phyloP scores from a whole-genome alignment of 2,797 vertebrate genomes.

The Fringilla coelebs region DNA sequence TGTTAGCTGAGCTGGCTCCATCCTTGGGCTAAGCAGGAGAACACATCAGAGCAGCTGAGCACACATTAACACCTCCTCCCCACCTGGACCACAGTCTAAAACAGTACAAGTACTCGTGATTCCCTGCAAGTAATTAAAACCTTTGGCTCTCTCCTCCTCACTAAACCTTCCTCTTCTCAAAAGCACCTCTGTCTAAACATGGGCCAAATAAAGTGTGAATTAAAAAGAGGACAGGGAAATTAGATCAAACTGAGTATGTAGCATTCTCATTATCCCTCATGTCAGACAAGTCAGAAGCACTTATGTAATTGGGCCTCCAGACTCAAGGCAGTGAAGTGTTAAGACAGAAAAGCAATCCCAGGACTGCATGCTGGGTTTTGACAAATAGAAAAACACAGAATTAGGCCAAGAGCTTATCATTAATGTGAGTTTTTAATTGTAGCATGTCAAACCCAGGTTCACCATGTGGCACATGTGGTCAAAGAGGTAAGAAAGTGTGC shows the following conservation, averaged over 20 bases:
- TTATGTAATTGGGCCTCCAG: slow-evolving; percentile 57
- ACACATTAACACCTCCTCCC: not conserved
- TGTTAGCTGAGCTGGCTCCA: not conserved
- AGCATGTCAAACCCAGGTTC: not conserved
- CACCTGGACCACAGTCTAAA: not conserved
- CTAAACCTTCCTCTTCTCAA: not conserved
- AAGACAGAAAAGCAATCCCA: slow-evolving; percentile 53
- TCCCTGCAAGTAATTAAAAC: not conserved
- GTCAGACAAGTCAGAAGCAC: slow-evolving; percentile 59
- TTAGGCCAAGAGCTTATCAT: slow-evolving; percentile 22
- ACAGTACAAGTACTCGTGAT: not conserved
- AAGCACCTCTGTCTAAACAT: slow-evolving; percentile 16
- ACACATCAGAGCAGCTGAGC: not conserved
- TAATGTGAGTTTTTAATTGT: slow-evolving; percentile 10
- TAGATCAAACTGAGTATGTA: slow-evolving; percentile 41
- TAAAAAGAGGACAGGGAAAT: slow-evolving; percentile 61
- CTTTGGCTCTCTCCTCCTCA: not conserved
- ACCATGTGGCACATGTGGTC: not conserved
- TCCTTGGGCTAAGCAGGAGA: not conserved
- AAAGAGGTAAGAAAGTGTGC: not conserved
- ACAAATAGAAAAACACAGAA: slow-evolving; percentile 56
- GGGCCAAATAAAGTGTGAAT: slow-evolving; percentile 7
- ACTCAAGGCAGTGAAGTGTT: slow-evolving; percentile 61
- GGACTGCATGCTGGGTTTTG: slow-evolving; percentile 35
- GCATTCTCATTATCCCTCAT: slow-evolving; percentile 47